A percentile compares a stretch with the other conserved stretches of the same genome.
Evolutionary conservation across 2,113 vertebrate genomes (phyloP).

Genomic region (Spilogale gracilis): DNA sequence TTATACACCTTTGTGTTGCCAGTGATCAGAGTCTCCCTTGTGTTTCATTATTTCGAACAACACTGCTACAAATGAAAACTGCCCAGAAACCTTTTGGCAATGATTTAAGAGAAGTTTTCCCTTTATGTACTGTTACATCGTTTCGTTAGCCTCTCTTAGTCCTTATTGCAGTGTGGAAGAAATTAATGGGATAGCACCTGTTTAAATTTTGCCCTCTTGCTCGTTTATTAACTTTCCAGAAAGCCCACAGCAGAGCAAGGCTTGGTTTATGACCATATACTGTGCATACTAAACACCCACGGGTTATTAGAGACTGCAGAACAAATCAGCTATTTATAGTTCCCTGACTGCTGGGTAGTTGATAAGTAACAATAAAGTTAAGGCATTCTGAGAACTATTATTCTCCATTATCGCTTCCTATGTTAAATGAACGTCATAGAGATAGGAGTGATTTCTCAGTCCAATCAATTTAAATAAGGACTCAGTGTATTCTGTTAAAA

Average conservation of each 20-base stretch:
- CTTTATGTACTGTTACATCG: constrained; percentile 74
- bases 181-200: constrained; percentile 84
- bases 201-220: constrained; percentile 84
- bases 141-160: constrained; percentile 82
- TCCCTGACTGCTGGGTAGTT: constrained; percentile 68
- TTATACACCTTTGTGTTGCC: neutral
- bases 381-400: constrained; percentile 81
- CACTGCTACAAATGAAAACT: neutral
- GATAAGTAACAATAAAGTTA: constrained; percentile 83
- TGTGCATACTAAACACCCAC: constrained; percentile 80
- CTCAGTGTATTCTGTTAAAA: constrained; percentile 6
- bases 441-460: constrained; percentile 15
- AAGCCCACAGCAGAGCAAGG: constrained; percentile 84
- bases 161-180: constrained; percentile 80
- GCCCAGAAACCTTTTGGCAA: constrained; percentile 36
- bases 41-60: constrained; percentile 47
- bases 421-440: neutral
- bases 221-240: constrained; percentile 86
- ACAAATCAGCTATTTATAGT: constrained; percentile 82
- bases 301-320: constrained; percentile 79
- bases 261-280: constrained; percentile 83
- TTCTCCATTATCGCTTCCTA: constrained; percentile 70
- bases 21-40: neutral
- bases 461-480: neutral
- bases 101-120: constrained; percentile 79